These are phyloP conservation scores for Oreonectes daqikongensis DNA, from an alignment of 2,797 vertebrate genomes.

Conservation along the genomic window DNA sequence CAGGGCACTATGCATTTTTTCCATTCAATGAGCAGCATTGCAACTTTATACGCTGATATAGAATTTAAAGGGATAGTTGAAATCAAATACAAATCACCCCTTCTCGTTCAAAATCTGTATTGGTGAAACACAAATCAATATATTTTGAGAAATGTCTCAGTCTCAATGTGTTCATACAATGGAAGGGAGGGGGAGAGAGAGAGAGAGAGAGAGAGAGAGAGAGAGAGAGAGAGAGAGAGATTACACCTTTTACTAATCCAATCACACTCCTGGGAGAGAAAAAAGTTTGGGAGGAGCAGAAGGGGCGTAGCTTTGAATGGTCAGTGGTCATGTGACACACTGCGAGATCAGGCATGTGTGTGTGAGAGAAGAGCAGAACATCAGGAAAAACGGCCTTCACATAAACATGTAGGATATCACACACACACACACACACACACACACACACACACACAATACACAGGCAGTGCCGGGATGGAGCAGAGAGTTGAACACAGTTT, in stretches of 20 bases:
- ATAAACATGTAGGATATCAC: conserved; percentile 48
- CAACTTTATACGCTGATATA: too few relatives aligned
- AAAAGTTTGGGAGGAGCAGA: conserved; percentile 55
- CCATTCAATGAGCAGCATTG: too few relatives aligned
- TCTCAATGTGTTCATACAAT: too few relatives aligned
- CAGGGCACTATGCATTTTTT: too few relatives aligned
- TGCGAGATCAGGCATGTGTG: conserved; percentile 60
- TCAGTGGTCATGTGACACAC: conserved; percentile 70
- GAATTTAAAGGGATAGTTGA: too few relatives aligned
- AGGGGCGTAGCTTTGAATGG: conserved; percentile 56
- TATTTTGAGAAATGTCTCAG: too few relatives aligned
- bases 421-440: conserved; percentile 44
- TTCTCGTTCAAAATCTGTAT: too few relatives aligned
- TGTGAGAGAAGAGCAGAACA: conserved; percentile 58
- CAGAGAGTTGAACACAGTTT: conserved; percentile 69
- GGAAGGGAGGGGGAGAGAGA: too few relatives aligned
- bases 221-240: conserved; percentile 12
- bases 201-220: too few relatives aligned
- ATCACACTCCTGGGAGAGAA: conserved; percentile 43
- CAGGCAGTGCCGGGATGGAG: conserved; percentile 64
- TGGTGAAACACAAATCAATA: too few relatives aligned
- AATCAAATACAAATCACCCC: too few relatives aligned
- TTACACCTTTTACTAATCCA: conserved; percentile 59
- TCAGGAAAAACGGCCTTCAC: conserved; percentile 8
- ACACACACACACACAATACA: conserved; percentile 38